phyloP scores from a whole-genome alignment of 2,113 vertebrate species.

The Aspiorhynchus laticeps region DNA sequence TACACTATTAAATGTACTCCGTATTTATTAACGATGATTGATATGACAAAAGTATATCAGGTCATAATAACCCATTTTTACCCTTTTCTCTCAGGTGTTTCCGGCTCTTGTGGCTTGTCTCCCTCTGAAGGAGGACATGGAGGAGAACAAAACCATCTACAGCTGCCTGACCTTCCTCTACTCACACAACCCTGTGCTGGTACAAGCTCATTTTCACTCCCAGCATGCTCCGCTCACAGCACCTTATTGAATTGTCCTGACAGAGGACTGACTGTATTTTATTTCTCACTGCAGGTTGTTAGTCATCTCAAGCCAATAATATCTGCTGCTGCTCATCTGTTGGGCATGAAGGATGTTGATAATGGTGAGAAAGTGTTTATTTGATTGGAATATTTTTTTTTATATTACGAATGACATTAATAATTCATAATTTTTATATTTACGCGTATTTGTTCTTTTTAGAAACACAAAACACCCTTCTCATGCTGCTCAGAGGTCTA shows the following conservation, averaged over 20 bases:
- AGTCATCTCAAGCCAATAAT: constrained; percentile 70
- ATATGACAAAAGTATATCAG: neutral
- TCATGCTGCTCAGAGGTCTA: constrained; percentile 74
- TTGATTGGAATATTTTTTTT: neutral
- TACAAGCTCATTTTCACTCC: constrained; percentile 32
- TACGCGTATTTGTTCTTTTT: neutral
- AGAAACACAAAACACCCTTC: constrained; percentile 76
- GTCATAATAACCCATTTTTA: neutral
- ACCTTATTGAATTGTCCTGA: neutral
- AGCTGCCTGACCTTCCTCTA: constrained; percentile 82
- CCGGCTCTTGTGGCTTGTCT: constrained; percentile 78
- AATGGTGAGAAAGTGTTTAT: constrained; percentile 63
- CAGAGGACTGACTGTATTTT: neutral
- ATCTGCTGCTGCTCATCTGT: constrained; percentile 63
- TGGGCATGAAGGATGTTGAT: constrained; percentile 68
- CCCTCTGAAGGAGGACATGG: constrained; percentile 85
- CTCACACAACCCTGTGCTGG: constrained; percentile 69
- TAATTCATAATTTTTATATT: too few relatives aligned
- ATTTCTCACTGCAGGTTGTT: constrained; percentile 63
- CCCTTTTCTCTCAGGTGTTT: constrained; percentile 74
- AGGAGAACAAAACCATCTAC: constrained; percentile 86
- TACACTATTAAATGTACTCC: too few relatives aligned
- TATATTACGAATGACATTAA: neutral
- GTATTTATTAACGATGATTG: neutral
- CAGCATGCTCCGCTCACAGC: neutral